phyloP scores from a whole-genome alignment of 2,113 vertebrate species.

The Odocoileus hemionus region DNA sequence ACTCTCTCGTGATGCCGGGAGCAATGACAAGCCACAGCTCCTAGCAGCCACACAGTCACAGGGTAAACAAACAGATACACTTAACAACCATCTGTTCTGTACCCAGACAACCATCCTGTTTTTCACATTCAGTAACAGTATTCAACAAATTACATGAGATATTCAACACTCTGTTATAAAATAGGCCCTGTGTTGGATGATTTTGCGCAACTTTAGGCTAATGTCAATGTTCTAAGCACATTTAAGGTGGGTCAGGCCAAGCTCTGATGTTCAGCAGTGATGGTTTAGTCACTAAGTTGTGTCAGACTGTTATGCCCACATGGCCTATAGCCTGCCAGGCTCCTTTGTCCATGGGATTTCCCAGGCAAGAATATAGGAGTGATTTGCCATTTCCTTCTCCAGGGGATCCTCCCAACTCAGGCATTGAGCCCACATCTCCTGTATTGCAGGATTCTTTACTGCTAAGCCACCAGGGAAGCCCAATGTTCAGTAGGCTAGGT shows the following conservation, averaged over 20 bases:
- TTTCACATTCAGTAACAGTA: neutral
- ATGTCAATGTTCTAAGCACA: neutral
- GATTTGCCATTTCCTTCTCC: neutral
- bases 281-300: neutral
- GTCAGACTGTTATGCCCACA: neutral
- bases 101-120: neutral
- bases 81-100: neutral
- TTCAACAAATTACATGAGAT: neutral
- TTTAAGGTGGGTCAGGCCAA: neutral
- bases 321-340: neutral
- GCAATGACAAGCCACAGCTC: neutral
- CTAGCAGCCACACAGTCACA: fast-evolving
- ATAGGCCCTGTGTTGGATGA: neutral
- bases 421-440: neutral
- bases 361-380: neutral
- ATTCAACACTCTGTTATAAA: neutral
- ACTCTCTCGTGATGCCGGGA: fast-evolving
- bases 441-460: neutral
- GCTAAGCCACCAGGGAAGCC: neutral
- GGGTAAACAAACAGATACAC: neutral
- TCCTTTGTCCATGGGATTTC: neutral
- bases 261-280: neutral
- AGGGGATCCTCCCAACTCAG: neutral
- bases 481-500: neutral
- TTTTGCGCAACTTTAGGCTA: neutral